A percentile compares a stretch with the other conserved stretches of the same genome.
These are phyloP conservation scores for Drosophila ochracea DNA, from an alignment of 2,888 invertebrate species.

Conservation along the genomic window DNA sequence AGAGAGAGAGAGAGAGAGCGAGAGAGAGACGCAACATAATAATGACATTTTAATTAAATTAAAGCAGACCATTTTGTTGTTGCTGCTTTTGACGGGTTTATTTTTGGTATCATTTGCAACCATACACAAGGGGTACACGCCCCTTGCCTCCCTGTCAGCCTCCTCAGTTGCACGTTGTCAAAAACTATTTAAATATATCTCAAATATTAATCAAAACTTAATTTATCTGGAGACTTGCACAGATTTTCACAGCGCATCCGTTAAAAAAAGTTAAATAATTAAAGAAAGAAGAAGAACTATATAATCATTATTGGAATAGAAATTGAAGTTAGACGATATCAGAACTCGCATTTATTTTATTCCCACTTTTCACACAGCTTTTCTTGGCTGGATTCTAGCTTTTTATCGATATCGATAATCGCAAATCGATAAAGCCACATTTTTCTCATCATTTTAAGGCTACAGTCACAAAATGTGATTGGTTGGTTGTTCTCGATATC, in stretches of 20 bases:
- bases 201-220: background rate
- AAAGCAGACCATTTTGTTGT: conserved; percentile 22
- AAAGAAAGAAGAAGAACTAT: background rate
- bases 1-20: too few species aligned
- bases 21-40: conserved; percentile 15
- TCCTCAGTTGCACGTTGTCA: too few species aligned
- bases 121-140: background rate
- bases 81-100: conserved; percentile 11
- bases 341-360: background rate
- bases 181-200: background rate
- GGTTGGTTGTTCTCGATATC: too few species aligned
- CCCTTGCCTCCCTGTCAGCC: background rate
- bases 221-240: background rate
- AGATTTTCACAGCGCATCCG: background rate
- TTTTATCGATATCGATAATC: background rate
- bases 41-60: conserved; percentile 68
- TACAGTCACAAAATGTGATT: too few species aligned
- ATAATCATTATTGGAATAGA: background rate
- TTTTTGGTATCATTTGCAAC: conserved; percentile 1
- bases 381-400: background rate
- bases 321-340: background rate
- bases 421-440: too few species aligned
- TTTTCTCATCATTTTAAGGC: too few species aligned
- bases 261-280: background rate
- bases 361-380: background rate